Evolutionary conservation across 2,888 invertebrate genomes (phyloP), one percentile per base, ranked within the genome.

Genomic region (Acrocyrtus sp.): DNA sequence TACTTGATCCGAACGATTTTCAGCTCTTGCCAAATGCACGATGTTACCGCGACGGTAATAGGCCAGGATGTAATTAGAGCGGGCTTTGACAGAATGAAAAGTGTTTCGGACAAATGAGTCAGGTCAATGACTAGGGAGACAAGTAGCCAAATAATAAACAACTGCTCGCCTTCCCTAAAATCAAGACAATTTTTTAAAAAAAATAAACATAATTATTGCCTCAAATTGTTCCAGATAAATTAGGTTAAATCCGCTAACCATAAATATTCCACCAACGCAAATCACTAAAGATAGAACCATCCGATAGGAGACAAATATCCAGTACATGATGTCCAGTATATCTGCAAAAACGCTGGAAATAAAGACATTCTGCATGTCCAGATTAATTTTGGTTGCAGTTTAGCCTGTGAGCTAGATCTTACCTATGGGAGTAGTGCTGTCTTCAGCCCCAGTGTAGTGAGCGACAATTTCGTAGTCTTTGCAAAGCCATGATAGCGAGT

Each of bases 191-290:
- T 26, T 8, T 10, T 17, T 34, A 3, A 8, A 45, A 17, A 10
- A 56, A 17, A 29, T 29, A 8, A 8, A 45, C 10, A 5, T 39
- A 39, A 12, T 12, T 6, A 10, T n/a, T n/a, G n/a, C n/a, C n/a
- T n/a, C n/a, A n/a, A n/a, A 47, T 47, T 47, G 12, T 47, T 47
- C 6, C 48, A 19, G 19, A 15, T 47, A n/a, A n/a, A n/a, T n/a
- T n/a, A 43, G 12, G 34, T 26, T 39, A 17, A 17, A 19, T 1
- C 29, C 6, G 10, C 17, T 17, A 73, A 75, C 75, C 75, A 72
- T 75, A 56, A 76, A 76, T 15, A 76, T 73, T 24, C 76, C 76
- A 57, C 76, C 76, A 45, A 76, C 50, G 39, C 73, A 76, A 24
- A 72, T 61, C 12, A 72, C 60, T 3, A 65, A 26, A 2, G 75